Evolutionary conservation across 2,113 vertebrate genomes (phyloP), one percentile per base, ranked within the genome.

Genomic region (Telmatochromis sp.): DNA sequence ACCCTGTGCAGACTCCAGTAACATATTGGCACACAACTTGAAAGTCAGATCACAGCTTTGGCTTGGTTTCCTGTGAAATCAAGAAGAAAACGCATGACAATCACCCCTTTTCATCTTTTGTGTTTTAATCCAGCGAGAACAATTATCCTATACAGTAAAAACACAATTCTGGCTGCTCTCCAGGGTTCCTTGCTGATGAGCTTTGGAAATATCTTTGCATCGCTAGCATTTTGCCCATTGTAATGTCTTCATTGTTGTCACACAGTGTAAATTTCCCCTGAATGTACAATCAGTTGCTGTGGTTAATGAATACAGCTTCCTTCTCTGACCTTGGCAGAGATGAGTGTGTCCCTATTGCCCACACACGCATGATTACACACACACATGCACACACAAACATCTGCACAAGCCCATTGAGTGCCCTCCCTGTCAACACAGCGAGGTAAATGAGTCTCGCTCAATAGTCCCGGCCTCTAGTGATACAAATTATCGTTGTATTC

Each of bases 301-400:
- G 12, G 45, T 84, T 91, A 93, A 94, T 93, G 90, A 94, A 92
- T 88, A 87, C 91, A 84, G 92, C 93, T 89, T 88, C 86, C 86
- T 87, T 58, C 84, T 89, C 85, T 94, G 94, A 94, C 95, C 94
- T 95, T 94, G 95, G 91, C 89, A 83, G 86, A 90, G 91, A 93
- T 88, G 91, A 91, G 65, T 75, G 80, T 85, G 81, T 92, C 92
- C 86, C 92, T 75, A 6, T 89, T 84, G 87, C 81, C 50, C 71
- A 50, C 87, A 87, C 81, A 87, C 14, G 84, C 86, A 86, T 80
- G 84, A 89, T 84, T 86, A 73, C 86, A 90, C 90, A 81, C 89
- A 87, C 53, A 85, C 84, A 78, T 45, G 45, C 87, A 65, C 68
- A 91, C 79, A 85, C 14, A 73, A 63, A 78, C 82, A 82, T 85